Evolutionary conservation across 2,797 vertebrate species (phyloP).

Genomic region (Hylomyscus alleni): DNA sequence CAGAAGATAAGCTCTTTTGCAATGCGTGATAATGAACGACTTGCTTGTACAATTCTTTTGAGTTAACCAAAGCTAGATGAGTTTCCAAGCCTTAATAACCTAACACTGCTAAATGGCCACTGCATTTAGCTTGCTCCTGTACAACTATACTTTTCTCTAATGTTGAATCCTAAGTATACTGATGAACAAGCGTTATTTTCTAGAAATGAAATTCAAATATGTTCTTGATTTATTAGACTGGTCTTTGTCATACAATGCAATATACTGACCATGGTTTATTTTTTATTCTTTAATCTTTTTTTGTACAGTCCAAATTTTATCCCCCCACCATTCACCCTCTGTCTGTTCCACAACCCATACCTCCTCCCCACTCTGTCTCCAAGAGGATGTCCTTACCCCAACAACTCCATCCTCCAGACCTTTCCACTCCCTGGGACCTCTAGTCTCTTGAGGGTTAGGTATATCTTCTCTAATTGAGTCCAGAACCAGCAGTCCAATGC

Average conservation of each 20-base stretch:
- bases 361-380: neutral
- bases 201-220: neutral
- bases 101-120: neutral
- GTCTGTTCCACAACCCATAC: too few species aligned
- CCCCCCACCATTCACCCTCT: neutral
- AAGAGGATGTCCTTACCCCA: neutral
- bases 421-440: neutral
- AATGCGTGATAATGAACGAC: neutral
- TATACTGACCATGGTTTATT: neutral
- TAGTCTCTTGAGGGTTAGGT: neutral
- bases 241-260: neutral
- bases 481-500: neutral
- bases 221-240: neutral
- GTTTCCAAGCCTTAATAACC: neutral
- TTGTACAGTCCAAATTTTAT: neutral
- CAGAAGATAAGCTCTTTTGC: neutral
- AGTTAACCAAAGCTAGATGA: neutral
- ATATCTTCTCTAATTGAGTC: neutral
- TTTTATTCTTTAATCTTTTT: neutral
- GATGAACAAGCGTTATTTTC: neutral
- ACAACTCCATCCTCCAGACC: neutral
- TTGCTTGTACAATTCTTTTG: neutral
- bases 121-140: fast-evolving
- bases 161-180: neutral
- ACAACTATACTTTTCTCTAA: neutral